phyloP scores from a whole-genome alignment of 2,113 vertebrate genomes.

The Microtus montanus region DNA sequence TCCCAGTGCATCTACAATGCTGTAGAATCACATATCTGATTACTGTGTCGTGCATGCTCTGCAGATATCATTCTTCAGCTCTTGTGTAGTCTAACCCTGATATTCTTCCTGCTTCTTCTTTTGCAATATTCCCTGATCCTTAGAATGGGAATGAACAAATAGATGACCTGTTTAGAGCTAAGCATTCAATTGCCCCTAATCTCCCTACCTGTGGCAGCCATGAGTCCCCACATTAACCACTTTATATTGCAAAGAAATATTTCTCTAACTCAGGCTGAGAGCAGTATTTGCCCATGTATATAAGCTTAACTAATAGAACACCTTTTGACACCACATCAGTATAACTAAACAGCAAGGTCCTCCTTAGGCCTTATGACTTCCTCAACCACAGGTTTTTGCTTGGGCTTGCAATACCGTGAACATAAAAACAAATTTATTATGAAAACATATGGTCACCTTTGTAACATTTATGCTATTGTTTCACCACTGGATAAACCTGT shows the following conservation, averaged over 20 bases:
- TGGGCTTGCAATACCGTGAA: not conserved
- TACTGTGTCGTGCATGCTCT: not conserved
- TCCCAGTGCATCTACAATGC: not conserved
- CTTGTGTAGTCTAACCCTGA: not conserved
- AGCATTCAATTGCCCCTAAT: not conserved
- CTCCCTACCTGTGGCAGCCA: not conserved
- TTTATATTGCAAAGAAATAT: not conserved
- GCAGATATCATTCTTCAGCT: not conserved
- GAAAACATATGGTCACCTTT: not conserved
- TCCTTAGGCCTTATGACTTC: not conserved
- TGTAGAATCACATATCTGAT: not conserved
- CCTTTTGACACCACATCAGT: not conserved
- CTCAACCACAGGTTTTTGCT: not conserved
- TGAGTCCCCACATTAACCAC: not conserved
- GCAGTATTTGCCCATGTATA: not conserved
- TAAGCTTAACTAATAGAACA: not conserved
- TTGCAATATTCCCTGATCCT: not conserved
- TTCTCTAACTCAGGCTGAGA: not conserved
- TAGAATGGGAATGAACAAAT: not conserved
- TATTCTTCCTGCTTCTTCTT: not conserved
- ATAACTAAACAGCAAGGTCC: not conserved
- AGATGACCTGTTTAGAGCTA: not conserved
- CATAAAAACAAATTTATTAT: not conserved
- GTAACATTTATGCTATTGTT: not conserved
- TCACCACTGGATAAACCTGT: not conserved